Evolutionary conservation across 2,888 invertebrate species (phyloP), one percentile per base, ranked within the genome.

Genomic region (Napeogenes sylphis): DNA sequence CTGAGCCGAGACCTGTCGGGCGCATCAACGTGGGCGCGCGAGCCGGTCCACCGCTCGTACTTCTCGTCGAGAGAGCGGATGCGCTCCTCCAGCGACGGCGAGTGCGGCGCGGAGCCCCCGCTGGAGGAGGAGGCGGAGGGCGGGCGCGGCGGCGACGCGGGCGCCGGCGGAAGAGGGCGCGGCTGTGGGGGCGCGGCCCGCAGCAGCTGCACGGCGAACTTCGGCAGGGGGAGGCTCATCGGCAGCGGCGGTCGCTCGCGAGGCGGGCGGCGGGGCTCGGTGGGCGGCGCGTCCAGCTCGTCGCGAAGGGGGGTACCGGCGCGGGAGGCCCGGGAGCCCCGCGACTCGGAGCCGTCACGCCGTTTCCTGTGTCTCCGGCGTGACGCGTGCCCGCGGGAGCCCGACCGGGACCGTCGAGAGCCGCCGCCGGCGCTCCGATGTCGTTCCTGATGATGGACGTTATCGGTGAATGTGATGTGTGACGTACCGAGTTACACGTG

Each of bases 41-140:
- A 92, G 3, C 90, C 90, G 51, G 95, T 95, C 97, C 97, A 97
- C 74, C 95, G 95, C 78, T 97, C 97, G 79, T 98, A 97, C 81
- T 96, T 97, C 83, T 98, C 98, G 85, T 98, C 98, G 63, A 99
- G 92, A 59, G 95, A 96, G 70, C 96, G 94, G 74, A 99, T 96
- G 69, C 98, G 92, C 82, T 98, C 98, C 79, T 98, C 98, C 71
- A 98, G 92, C 33, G 86, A 86, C 0, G 96, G 95, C 73, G 94
- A 94, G 64, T 94, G 94, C 3, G 96, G 95, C 73, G 94, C 94
- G 10, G 93, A 92, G 46, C 93, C 92, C 3, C 93, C 93, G 77
- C 94, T 95, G 30, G 95, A 95, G 70, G 95, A 95, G 3, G 95
- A 92, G 51, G 94, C 95, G 55, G 94, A 94, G 5, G 95, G 94